A percentile compares a stretch with the other conserved stretches of the same genome.
These are phyloP conservation scores for Neogale vison DNA, from an alignment of 2,113 vertebrate genomes.

Conservation along the genomic window DNA sequence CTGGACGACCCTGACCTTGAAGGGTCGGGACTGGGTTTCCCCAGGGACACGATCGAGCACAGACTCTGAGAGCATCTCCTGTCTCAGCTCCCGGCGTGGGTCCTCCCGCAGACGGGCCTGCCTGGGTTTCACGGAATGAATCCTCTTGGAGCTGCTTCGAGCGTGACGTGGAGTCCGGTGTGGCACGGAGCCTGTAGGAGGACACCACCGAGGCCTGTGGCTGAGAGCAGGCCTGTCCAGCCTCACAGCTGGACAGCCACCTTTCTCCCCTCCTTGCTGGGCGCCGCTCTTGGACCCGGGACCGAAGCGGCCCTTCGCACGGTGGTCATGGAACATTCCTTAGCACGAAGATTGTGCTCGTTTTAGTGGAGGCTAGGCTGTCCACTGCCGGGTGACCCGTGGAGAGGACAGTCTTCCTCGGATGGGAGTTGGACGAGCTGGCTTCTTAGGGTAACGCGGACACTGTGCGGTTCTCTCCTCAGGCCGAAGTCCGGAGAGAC, in stretches of 20 bases:
- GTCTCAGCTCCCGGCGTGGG: accelerated
- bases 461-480: not conserved
- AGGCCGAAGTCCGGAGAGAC: not conserved
- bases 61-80: not conserved
- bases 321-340: not conserved
- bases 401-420: not conserved
- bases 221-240: not conserved
- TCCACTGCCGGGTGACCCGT: not conserved
- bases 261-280: not conserved
- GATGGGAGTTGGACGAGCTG: not conserved
- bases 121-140: not conserved
- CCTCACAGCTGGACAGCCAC: not conserved
- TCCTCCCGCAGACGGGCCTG: accelerated
- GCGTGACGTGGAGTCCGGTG: accelerated
- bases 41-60: too few species aligned
- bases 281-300: accelerated
- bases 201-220: not conserved
- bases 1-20: not conserved
- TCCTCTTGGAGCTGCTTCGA: not conserved
- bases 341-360: too few species aligned
- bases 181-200: not conserved
- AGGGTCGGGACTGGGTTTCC: not conserved
- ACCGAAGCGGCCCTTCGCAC: not conserved
- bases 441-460: too few species aligned
- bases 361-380: not conserved